These are phyloP conservation scores for Tuta absoluta DNA, from an alignment of 2,888 invertebrate genomes.

Conservation along the genomic window DNA sequence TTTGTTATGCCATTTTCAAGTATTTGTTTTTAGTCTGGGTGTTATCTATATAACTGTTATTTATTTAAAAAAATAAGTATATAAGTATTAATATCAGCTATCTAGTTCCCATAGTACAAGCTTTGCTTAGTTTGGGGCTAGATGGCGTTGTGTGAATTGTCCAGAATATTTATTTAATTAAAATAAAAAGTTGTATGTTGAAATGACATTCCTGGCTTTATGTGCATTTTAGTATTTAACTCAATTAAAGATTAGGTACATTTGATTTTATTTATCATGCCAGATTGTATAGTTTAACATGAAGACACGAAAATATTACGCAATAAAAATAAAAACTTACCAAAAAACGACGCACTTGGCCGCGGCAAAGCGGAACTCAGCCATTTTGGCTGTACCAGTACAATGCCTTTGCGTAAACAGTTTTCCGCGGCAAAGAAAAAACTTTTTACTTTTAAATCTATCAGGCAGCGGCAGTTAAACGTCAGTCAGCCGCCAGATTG, in stretches of 20 bases:
- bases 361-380: conserved; percentile 46
- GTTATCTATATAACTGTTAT: too few species aligned
- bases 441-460: conserved; percentile 26
- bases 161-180: too few species aligned
- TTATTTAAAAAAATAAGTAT: too few species aligned
- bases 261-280: background rate
- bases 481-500: conserved; percentile 47
- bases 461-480: conserved; percentile 39
- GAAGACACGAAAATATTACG: background rate
- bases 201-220: background rate
- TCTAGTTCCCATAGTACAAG: too few species aligned
- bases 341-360: conserved; percentile 56
- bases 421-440: conserved; percentile 8
- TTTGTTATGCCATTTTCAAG: too few species aligned
- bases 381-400: conserved; percentile 47
- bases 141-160: too few species aligned
- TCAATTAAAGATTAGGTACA: background rate
- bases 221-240: background rate
- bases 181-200: too few species aligned
- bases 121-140: too few species aligned
- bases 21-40: background rate
- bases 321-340: conserved; percentile 50
- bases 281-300: background rate
- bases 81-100: too few species aligned
- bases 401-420: background rate